A percentile compares a stretch with the other conserved stretches of the same genome.
phyloP scores from a whole-genome alignment of 2,113 vertebrate genomes.

The Triplophysa tibetana region DNA sequence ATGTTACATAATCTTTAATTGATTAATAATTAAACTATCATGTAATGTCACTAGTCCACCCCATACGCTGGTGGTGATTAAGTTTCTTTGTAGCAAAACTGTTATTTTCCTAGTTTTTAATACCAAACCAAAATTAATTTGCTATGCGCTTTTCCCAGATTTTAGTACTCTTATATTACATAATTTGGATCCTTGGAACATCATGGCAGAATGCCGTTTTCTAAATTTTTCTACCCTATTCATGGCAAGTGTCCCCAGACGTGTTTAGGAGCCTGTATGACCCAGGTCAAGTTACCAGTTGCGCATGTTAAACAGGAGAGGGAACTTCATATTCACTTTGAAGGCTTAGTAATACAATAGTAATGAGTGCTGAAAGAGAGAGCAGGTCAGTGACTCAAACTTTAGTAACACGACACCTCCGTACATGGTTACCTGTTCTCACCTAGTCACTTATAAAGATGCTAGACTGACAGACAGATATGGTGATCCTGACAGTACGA shows the following conservation, averaged over 20 bases:
- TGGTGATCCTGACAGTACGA: neutral
- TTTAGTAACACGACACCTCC: slow-evolving; percentile 33
- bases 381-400: neutral
- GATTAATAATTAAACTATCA: too few species aligned
- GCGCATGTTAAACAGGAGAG: slow-evolving; percentile 29
- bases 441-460: neutral
- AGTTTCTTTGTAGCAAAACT: too few species aligned
- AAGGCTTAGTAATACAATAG: neutral
- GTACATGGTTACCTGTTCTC: neutral
- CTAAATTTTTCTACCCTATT: neutral
- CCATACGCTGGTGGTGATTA: too few species aligned
- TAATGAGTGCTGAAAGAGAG: slow-evolving; percentile 25
- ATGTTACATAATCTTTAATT: too few species aligned
- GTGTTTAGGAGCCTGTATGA: slow-evolving; percentile 1
- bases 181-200: too few species aligned
- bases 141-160: too few species aligned
- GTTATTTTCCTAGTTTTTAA: too few species aligned
- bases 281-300: slow-evolving; percentile 18
- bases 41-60: too few species aligned
- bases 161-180: too few species aligned
- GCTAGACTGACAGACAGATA: slow-evolving; percentile 10
- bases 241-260: neutral
- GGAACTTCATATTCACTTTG: neutral
- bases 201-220: neutral
- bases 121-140: too few species aligned